Evolutionary conservation across 2,888 invertebrate species (phyloP).

Genomic region (Drosophila formosana): DNA sequence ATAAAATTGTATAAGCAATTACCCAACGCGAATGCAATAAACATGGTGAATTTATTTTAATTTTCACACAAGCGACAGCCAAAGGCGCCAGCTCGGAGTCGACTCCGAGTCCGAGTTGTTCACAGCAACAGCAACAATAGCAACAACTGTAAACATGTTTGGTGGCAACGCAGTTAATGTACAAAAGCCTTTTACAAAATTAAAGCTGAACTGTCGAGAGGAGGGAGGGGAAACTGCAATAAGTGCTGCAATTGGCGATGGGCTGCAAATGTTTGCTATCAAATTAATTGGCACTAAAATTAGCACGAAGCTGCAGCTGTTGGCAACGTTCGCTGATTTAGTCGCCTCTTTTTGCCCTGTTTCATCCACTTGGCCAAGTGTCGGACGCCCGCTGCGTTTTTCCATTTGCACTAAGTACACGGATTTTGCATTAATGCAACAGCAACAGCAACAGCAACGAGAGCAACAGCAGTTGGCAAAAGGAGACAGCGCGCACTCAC

Average conservation of each 20-base stretch:
- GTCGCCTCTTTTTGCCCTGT: conserved; percentile 37
- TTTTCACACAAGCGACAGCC: conserved; percentile 51
- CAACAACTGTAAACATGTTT: conserved; percentile 45
- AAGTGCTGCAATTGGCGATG: conserved; percentile 57
- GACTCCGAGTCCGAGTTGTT: conserved; percentile 13
- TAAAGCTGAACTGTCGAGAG: conserved; percentile 48
- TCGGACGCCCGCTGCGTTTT: conserved; percentile 59
- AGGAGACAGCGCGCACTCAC: conserved; percentile 67
- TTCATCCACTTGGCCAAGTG: conserved; percentile 52
- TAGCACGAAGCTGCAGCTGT: conserved; percentile 52
- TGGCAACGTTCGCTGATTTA: conserved; percentile 51
- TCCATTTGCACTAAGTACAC: conserved; percentile 77
- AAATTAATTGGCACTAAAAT: conserved; percentile 81
- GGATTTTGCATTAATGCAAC: conserved; percentile 79
- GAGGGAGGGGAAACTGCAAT: conserved; percentile 38
- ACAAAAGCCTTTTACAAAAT: conserved; percentile 75
- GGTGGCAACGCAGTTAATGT: conserved; percentile 50
- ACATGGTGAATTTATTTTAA: conserved; percentile 77
- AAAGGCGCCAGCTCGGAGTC: conserved; percentile 42
- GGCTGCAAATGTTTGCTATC: conserved; percentile 75
- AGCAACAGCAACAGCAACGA: conserved; percentile 23
- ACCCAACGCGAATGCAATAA: conserved; percentile 76
- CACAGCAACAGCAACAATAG: conserved; percentile 14
- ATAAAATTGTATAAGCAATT: conserved; percentile 79
- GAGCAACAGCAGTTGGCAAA: conserved; percentile 13